These are phyloP conservation scores for Uropsilus gracilis DNA, from an alignment of 2,113 vertebrate genomes.

Conservation along the genomic window DNA sequence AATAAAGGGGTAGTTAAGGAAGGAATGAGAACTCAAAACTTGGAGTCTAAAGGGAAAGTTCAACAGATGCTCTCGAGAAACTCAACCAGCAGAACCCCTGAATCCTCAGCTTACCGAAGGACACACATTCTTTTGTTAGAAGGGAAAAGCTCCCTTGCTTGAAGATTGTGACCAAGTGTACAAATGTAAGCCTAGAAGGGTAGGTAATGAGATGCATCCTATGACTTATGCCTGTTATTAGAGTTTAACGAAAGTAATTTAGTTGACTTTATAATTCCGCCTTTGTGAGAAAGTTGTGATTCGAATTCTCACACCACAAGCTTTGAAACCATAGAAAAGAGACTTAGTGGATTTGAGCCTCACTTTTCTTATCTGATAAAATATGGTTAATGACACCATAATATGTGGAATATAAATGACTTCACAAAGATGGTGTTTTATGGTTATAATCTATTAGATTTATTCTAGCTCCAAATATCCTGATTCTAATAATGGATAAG, in stretches of 20 bases:
- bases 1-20: not conserved
- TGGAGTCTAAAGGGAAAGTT: not conserved
- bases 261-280: not conserved
- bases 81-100: not conserved
- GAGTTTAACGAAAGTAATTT: not conserved
- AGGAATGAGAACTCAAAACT: not conserved
- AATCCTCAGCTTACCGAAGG: not conserved
- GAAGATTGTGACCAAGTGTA: not conserved
- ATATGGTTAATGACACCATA: slow-evolving; percentile 37
- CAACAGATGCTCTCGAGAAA: not conserved
- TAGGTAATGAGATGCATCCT: not conserved
- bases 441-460: slow-evolving; percentile 15
- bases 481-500: slow-evolving; percentile 6
- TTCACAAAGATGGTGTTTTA: not conserved
- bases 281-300: not conserved
- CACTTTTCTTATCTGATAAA: slow-evolving; percentile 21
- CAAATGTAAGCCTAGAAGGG: not conserved
- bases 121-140: not conserved
- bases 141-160: not conserved
- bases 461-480: not conserved
- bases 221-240: not conserved
- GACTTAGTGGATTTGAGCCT: not conserved
- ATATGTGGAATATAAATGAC: not conserved
- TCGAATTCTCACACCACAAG: not conserved
- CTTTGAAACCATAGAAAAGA: not conserved